These are phyloP conservation scores for Poecilia picta DNA, from an alignment of 2,797 vertebrate genomes.

Conservation along the genomic window DNA sequence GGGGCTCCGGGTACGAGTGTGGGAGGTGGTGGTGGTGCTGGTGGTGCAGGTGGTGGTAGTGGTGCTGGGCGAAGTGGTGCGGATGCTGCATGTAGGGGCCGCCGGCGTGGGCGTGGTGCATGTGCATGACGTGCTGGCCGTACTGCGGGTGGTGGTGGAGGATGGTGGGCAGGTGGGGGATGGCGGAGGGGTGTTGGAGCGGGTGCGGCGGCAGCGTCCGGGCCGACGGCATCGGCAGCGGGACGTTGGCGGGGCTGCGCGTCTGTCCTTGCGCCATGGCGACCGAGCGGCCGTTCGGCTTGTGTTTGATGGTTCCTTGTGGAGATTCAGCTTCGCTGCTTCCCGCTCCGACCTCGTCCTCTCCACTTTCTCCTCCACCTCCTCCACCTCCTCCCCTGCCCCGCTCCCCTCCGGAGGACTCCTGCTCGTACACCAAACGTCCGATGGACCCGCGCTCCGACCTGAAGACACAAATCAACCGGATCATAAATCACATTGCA, in stretches of 20 bases:
- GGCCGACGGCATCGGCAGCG: slow-evolving; percentile 74
- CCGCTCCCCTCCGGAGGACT: slow-evolving; percentile 64
- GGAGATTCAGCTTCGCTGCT: slow-evolving; percentile 78
- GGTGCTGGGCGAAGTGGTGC: slow-evolving; percentile 74
- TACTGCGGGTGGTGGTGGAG: slow-evolving; percentile 71
- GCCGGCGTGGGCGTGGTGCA: slow-evolving; percentile 71
- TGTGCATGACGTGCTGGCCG: slow-evolving; percentile 72
- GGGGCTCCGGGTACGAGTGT: slow-evolving; percentile 72
- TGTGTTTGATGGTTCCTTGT: slow-evolving; percentile 89
- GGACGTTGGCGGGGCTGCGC: slow-evolving; percentile 71
- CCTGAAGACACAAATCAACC: slow-evolving; percentile 26
- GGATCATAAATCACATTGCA: neutral
- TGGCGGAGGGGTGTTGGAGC: slow-evolving; percentile 57
- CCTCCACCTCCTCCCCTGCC: slow-evolving; percentile 47
- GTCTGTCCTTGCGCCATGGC: slow-evolving; percentile 84
- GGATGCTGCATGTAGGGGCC: slow-evolving; percentile 65
- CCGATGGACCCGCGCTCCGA: slow-evolving; percentile 74
- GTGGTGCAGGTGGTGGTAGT: slow-evolving; percentile 77
- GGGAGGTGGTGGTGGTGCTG: slow-evolving; percentile 65
- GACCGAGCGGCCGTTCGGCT: slow-evolving; percentile 76
- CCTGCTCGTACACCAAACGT: slow-evolving; percentile 87
- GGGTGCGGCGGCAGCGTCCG: slow-evolving; percentile 78
- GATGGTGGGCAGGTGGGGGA: slow-evolving; percentile 76
- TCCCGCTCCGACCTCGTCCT: slow-evolving; percentile 61
- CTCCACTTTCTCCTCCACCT: slow-evolving; percentile 60